Base-by-base conservation (phyloP, 2,113 vertebrate genomes). In the Lasiurus cinereus region DNA sequence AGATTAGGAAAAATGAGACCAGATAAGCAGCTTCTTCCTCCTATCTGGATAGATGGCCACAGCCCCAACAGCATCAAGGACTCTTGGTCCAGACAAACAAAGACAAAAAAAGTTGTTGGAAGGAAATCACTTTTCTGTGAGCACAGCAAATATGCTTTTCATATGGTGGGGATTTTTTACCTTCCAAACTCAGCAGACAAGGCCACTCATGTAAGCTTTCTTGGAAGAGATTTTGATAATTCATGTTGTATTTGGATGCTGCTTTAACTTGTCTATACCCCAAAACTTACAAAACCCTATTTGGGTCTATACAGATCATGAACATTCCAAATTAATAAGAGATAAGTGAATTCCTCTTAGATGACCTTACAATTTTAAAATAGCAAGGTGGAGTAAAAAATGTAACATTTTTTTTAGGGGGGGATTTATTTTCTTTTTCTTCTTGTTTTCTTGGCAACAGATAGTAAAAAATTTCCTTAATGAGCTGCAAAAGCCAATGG, bases 11-110 rank as follows among this genome's bases (percentile, higher is more conserved):
- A 92, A 92, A 64, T 36, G 22, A 90, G 62, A 54, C 80, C 59
- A 86, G 86, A 94, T 56, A 87, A 80, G 94, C 33, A 21, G 43
- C 54, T 96, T 94, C 86, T 83, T 52, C 24, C 86, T 84, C 12
- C 22, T 74, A 46, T 85, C 77, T 85, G 72, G 85, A 88, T 6
- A 19, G 50, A 95, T 24, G 62, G 50, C 56, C 56, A 27, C 14
- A 83, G 78, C 87, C 67, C 22, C 21, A 80, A 43, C 33, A 27
- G 24, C n/a, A 33, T 22, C 54, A 59, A 84, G 43, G 80, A 62
- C 69, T 90, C 70, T 4, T 59, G 74, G 43, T 56, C 33, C 59
- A 92, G 46, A 48, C 31, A 86, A 3, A 64, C 39, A 36, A 50
- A 85, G 59, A 94, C 85, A 72, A 93, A 82, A 82, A 46, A 27